Conservation (phyloP, 2,888 invertebrate genomes). For the Dromius quadrimaculatus region DNA sequence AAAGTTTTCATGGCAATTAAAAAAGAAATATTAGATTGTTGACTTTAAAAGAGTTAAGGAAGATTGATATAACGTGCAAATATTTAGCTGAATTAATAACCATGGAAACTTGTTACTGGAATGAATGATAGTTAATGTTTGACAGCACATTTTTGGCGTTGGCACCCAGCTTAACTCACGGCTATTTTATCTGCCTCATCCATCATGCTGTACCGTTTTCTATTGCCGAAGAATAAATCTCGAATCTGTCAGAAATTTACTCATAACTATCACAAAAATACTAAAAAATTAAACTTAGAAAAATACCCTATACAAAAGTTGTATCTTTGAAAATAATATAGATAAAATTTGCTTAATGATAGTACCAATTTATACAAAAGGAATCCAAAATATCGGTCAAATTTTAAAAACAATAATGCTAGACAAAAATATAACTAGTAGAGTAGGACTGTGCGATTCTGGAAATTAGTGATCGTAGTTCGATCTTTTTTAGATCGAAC, state of each 20-base stretch:
- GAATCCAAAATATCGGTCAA: background rate
- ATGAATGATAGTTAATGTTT: constrained; percentile 11
- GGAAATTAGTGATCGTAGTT: too few species aligned
- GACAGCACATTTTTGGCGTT: constrained; percentile 8
- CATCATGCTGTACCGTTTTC: constrained; percentile 34
- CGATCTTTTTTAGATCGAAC: too few species aligned
- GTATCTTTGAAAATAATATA: background rate
- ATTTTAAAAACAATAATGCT: background rate
- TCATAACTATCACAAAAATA: constrained; percentile 7
- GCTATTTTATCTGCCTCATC: constrained; percentile 30
- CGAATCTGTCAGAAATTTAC: constrained; percentile 71
- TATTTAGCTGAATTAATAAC: constrained; percentile 14
- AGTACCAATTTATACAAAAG: background rate
- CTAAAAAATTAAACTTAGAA: background rate
- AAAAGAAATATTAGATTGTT: constrained; percentile 8
- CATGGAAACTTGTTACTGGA: constrained; percentile 35
- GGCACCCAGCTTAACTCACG: constrained; percentile 42
- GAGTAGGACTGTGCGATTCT: too few species aligned
- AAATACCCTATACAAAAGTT: background rate
- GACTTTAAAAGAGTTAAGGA: constrained; percentile 4
- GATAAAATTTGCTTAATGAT: background rate
- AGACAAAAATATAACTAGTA: too few species aligned
- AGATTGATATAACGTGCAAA: background rate
- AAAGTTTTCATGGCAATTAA: constrained; percentile 24
- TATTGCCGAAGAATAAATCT: constrained; percentile 76